Conservation (phyloP, 2,888 invertebrate genomes). For the Frankliniella intonsa region DNA sequence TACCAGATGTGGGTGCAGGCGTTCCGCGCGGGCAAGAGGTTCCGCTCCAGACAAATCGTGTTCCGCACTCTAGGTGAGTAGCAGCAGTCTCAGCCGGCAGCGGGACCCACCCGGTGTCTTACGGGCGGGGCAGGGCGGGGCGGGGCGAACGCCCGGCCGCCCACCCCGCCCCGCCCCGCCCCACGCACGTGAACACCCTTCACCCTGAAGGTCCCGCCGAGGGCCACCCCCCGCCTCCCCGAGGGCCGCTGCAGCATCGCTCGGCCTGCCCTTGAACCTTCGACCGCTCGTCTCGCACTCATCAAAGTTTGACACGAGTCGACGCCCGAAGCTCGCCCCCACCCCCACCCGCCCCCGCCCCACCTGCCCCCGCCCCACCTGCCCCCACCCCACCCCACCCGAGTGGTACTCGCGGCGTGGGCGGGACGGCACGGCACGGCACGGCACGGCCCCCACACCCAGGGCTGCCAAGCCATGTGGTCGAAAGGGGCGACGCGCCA, state of each 20-base stretch:
- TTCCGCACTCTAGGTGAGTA: slow-evolving; percentile 62
- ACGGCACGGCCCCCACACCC: neutral
- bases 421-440: too few species aligned
- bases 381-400: neutral
- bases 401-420: too few species aligned
- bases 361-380: neutral
- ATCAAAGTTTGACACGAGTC: slow-evolving; percentile 2
- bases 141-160: neutral
- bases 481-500: too few species aligned
- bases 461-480: too few species aligned
- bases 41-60: slow-evolving; percentile 79
- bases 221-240: neutral
- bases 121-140: neutral
- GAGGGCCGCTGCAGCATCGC: slow-evolving; percentile 42
- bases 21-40: slow-evolving; percentile 69
- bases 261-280: slow-evolving; percentile 46
- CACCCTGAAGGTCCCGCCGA: neutral
- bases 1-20: slow-evolving; percentile 84
- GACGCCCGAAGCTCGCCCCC: neutral
- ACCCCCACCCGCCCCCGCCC: neutral
- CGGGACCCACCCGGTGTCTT: neutral
- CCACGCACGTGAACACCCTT: neutral
- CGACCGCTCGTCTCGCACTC: slow-evolving; percentile 32
- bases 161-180: neutral
- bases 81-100: too few species aligned